A percentile compares a stretch with the other conserved stretches of the same genome.
phyloP scores from a whole-genome alignment of 1,140 invertebrate species.

The Chionoecetes opilio region DNA sequence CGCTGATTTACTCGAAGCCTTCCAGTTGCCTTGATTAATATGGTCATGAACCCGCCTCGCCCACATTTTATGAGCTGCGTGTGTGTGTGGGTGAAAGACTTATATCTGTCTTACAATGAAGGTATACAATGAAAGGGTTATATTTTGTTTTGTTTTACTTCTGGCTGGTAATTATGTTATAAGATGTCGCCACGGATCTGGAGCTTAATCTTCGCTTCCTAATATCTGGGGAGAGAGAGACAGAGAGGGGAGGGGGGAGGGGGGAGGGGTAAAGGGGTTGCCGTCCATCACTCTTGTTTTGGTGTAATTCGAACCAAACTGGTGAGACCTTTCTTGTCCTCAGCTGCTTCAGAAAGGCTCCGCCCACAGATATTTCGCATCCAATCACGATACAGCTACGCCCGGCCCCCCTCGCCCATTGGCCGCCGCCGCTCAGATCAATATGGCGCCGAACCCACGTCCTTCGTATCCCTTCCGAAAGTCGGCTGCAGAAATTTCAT shows the following conservation, averaged over 20 bases:
- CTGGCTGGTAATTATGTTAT: neutral
- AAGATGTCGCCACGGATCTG: neutral
- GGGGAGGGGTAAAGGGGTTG: neutral
- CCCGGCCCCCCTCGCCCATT: constrained; percentile 70
- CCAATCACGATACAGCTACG: constrained; percentile 77
- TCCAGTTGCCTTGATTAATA: neutral
- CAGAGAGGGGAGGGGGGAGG: neutral
- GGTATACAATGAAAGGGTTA: neutral
- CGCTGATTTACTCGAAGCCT: neutral
- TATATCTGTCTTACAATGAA: no score
- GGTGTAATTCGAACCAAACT: constrained; percentile 57
- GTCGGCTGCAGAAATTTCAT: constrained; percentile 76
- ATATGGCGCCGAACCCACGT: constrained; percentile 80
- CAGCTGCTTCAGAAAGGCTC: constrained; percentile 42
- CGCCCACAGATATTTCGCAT: constrained; percentile 56
- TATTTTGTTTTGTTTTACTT: neutral
- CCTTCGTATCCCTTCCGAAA: constrained; percentile 74
- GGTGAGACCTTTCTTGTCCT: constrained; percentile 77
- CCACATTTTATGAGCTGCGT: neutral
- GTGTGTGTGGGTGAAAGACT: neutral
- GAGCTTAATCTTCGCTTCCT: constrained; percentile 33
- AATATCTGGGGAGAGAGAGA: neutral
- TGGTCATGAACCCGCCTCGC: neutral
- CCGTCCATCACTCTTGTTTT: constrained; percentile 61
- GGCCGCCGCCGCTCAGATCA: constrained; percentile 70